Conservation (phyloP, 2,797 vertebrate species). For the Lacerta agilis region DNA sequence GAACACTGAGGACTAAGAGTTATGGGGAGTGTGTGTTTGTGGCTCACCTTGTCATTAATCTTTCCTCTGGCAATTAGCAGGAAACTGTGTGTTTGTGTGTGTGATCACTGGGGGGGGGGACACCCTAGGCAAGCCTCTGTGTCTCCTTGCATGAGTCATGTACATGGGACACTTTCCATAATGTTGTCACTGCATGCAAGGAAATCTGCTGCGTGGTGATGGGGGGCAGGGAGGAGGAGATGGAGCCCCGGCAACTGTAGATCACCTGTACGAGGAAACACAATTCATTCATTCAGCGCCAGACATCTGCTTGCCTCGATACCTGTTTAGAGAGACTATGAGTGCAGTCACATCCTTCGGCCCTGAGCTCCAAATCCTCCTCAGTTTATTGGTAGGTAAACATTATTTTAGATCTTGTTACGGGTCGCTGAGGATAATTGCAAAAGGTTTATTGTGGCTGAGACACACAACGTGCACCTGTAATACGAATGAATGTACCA, state of each 20-base stretch:
- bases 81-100: background rate
- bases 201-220: too few relatives aligned
- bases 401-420: slow-evolving; percentile 6
- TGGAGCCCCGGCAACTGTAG: slow-evolving; percentile 48
- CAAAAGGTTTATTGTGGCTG: background rate
- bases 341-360: slow-evolving; percentile 47
- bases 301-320: slow-evolving; percentile 44
- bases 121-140: background rate
- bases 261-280: slow-evolving; percentile 13
- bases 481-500: background rate
- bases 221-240: background rate
- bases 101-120: background rate
- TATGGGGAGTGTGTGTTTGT: background rate
- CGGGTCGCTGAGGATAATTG: background rate
- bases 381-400: slow-evolving; percentile 69
- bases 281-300: slow-evolving; percentile 55
- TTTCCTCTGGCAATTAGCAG: background rate
- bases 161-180: background rate
- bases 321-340: slow-evolving; percentile 32
- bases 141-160: background rate
- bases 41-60: background rate
- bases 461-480: background rate
- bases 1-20: background rate
- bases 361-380: slow-evolving; percentile 47
- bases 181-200: background rate